Conservation (phyloP, 2,113 vertebrate species). For the Pycnonotus jocosus region DNA sequence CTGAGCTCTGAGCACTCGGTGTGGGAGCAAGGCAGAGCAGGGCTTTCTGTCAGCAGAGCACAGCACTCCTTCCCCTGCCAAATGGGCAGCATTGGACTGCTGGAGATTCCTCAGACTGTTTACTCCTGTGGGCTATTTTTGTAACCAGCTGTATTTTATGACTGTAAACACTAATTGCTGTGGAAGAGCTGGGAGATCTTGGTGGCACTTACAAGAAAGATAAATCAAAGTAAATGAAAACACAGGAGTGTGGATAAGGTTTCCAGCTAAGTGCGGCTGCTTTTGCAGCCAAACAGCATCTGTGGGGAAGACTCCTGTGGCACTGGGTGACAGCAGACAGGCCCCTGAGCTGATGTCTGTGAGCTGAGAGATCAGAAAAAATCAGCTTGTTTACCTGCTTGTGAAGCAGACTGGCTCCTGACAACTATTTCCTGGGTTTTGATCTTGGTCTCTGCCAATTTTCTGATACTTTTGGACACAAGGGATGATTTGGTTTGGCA, state of each 20-base stretch:
- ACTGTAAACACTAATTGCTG: neutral
- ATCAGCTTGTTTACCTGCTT: constrained; percentile 33
- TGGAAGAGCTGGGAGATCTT: neutral
- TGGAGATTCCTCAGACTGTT: neutral
- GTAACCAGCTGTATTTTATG: neutral
- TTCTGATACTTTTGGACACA: neutral
- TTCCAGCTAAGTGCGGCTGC: neutral
- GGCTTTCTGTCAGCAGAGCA: neutral
- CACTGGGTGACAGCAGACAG: neutral
- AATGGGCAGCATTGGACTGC: neutral
- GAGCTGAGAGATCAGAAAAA: neutral
- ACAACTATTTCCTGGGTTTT: constrained; percentile 25
- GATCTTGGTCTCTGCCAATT: neutral
- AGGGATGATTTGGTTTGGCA: constrained; percentile 31
- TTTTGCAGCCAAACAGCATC: neutral
- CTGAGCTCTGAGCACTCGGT: accelerated
- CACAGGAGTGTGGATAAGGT: neutral
- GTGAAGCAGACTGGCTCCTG: neutral
- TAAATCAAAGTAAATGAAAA: neutral
- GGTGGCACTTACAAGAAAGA: neutral
- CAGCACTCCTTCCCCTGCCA: neutral
- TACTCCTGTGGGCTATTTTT: neutral
- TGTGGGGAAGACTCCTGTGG: neutral
- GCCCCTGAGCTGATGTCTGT: neutral
- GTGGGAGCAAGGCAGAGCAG: neutral